These are phyloP conservation scores for Buceros bicornis DNA, from an alignment of 2,797 vertebrate genomes.

Conservation along the genomic window DNA sequence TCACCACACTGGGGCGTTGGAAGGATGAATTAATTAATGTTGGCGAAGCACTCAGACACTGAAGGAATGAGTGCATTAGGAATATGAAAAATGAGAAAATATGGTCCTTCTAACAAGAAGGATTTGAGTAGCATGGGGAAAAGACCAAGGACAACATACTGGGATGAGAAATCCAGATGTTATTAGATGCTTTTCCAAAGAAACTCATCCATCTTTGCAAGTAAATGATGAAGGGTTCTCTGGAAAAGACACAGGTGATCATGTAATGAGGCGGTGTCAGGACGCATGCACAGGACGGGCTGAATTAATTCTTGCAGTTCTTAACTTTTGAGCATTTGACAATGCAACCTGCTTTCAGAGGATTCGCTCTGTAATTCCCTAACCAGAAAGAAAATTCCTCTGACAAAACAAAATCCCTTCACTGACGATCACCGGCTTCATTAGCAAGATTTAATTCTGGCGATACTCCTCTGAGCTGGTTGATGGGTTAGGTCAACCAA, in stretches of 20 bases:
- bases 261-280: neutral
- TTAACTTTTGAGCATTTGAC: conserved; percentile 31
- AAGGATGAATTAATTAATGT: neutral
- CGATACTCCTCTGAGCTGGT: neutral
- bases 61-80: neutral
- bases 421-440: neutral
- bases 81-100: neutral
- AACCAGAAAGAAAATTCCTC: neutral
- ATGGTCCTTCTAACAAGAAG: neutral
- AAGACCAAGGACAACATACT: neutral
- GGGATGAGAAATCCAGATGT: neutral
- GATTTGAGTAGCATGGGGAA: neutral
- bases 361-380: neutral
- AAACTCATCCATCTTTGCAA: neutral
- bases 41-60: neutral
- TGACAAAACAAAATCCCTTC: neutral
- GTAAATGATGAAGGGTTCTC: neutral
- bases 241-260: neutral
- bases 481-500: neutral
- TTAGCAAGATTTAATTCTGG: neutral
- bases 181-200: neutral
- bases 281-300: conserved; percentile 29
- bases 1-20: neutral
- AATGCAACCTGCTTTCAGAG: neutral
- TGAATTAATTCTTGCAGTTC: conserved; percentile 70